Evolutionary conservation across 2,113 vertebrate genomes (phyloP), one percentile per base, ranked within the genome.

Genomic region (Hydrochoerus hydrochaeris): DNA sequence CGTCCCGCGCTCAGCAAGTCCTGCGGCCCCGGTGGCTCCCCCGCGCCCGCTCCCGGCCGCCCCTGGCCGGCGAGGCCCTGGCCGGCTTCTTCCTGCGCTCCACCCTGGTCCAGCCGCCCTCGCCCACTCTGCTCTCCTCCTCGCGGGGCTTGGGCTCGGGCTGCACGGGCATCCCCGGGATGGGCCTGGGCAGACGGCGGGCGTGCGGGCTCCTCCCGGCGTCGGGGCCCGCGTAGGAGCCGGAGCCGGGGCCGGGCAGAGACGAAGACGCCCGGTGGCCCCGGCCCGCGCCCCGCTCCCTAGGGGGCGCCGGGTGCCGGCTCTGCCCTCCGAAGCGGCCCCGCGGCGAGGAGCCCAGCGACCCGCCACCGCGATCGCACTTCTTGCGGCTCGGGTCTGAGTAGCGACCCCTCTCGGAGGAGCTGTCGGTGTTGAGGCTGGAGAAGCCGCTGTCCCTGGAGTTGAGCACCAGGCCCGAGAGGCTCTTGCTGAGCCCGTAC

Each of bases 71-170:
- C 4, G 91, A 86, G 77, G 98, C 99, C 95, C 99, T 98, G 86
- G 98, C 98, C 77, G 98, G 84, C 98, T 99, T 99, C 97, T 99
- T 99, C 0, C 97, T 97, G 13, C 99, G 98, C 92, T 99, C 99
- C 97, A 99, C 99, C 98, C 99, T 99, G 92, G 99, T 99, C 99
- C 99, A 99, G 0, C 99, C 99, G 0, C 99, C 99, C 3, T 99
- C 99, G 5, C 97, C 98, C 90, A 92, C 98, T 97, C 98, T 99
- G 98, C 95, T 97, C 71, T 99, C 99, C 71, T 99, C 99, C 65
- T 98, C 98, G 81, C 95, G 95, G 41, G 98, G 96, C 46, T 97
- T 90, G 9, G 95, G 93, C 94, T 98, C 98, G 0, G 95, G 85
- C 95, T 97, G 97, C 0, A 98, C 90, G n/a, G 98, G 98, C 98